Conservation (phyloP, 2,797 vertebrate species). For the Protosalanx chinensis region DNA sequence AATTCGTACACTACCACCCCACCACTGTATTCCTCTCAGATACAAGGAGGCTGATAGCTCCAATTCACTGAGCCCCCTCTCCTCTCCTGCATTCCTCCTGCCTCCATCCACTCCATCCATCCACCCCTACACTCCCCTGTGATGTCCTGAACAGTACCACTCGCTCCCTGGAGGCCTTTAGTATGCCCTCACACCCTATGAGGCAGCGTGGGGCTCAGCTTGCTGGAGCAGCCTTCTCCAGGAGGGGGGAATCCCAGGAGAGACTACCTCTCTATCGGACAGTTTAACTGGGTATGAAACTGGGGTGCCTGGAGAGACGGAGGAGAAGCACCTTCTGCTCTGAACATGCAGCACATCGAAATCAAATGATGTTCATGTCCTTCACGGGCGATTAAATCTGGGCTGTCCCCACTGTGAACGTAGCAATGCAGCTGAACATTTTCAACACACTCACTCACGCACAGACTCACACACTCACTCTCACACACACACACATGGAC, state of each 20-base stretch:
- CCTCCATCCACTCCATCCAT: not conserved
- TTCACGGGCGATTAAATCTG: not conserved
- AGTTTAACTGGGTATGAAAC: slow-evolving; percentile 17
- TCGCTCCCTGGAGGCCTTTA: slow-evolving; percentile 32
- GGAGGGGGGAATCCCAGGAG: slow-evolving; percentile 34
- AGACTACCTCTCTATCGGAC: slow-evolving; percentile 30
- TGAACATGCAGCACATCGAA: not conserved
- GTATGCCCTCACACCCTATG: slow-evolving; percentile 35
- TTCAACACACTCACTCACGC: slow-evolving; percentile 21
- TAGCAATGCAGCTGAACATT: slow-evolving; percentile 5
- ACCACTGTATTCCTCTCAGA: not conserved
- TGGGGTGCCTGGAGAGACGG: not conserved
- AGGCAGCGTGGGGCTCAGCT: slow-evolving; percentile 51
- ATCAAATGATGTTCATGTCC: not conserved
- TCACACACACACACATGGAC: slow-evolving; percentile 30
- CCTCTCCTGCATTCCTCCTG: not conserved
- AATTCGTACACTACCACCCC: not conserved
- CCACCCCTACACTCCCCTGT: slow-evolving; percentile 2
- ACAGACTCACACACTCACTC: slow-evolving; percentile 28
- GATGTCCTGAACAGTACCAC: slow-evolving; percentile 20
- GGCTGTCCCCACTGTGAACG: not conserved
- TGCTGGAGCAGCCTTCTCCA: slow-evolving; percentile 37
- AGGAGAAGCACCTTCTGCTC: no score
- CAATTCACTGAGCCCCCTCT: not conserved
- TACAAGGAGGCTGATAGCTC: not conserved